Percentiles rank a stretch among this genome's conserved stretches.
These are phyloP conservation scores for Tachuris rubrigastra DNA, from an alignment of 2,113 vertebrate genomes.

Conservation along the genomic window DNA sequence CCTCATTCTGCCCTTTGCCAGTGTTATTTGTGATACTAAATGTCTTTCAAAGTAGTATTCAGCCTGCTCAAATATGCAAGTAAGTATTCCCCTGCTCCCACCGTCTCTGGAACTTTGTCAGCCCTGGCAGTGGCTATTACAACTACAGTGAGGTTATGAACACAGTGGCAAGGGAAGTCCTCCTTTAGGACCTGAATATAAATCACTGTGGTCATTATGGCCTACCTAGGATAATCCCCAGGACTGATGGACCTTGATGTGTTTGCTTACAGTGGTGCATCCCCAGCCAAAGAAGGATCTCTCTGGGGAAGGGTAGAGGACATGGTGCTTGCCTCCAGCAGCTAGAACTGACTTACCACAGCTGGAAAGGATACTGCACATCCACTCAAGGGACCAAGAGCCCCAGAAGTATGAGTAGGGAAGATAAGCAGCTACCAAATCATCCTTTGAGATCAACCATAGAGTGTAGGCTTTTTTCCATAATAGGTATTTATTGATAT, in stretches of 20 bases:
- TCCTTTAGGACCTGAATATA: neutral
- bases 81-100: neutral
- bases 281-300: neutral
- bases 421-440: neutral
- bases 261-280: fast-evolving
- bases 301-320: neutral
- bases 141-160: neutral
- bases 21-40: neutral
- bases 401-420: neutral
- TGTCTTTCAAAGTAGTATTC: neutral
- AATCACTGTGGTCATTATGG: neutral
- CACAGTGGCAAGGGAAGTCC: neutral
- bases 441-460: neutral
- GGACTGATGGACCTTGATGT: fast-evolving
- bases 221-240: neutral
- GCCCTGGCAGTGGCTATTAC: neutral
- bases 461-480: neutral
- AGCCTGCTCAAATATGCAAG: neutral
- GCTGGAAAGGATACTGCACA: neutral
- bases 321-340: fast-evolving
- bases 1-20: neutral
- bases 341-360: neutral
- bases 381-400: neutral
- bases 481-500: neutral
- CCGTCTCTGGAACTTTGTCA: neutral